phyloP scores from a whole-genome alignment of 2,888 invertebrate genomes.

The Drosophila neotestacea region DNA sequence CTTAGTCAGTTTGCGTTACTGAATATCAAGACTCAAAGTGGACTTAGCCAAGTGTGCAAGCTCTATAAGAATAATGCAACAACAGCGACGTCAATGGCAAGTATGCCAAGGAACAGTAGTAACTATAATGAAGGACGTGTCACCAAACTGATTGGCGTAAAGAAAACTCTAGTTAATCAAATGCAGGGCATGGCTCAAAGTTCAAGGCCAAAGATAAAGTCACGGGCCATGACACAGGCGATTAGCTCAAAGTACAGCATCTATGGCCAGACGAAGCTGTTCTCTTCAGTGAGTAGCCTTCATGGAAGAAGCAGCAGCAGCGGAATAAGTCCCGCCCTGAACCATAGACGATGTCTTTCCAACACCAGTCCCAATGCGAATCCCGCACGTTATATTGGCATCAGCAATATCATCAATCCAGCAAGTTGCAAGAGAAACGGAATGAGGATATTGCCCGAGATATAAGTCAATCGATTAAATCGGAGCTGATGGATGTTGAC shows the following conservation, averaged over 20 bases:
- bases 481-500: conserved; percentile 60
- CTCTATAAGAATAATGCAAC: not conserved
- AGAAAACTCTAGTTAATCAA: conserved; percentile 59
- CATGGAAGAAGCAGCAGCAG: conserved; percentile 1
- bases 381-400: conserved; percentile 26
- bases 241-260: conserved; percentile 33
- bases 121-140: conserved; percentile 2
- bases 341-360: conserved; percentile 21
- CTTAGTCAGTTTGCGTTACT: conserved; percentile 22
- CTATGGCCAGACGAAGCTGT: conserved; percentile 39
- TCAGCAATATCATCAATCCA: conserved; percentile 35
- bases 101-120: not conserved
- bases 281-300: conserved; percentile 45
- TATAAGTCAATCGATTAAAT: conserved; percentile 61
- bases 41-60: conserved; percentile 9
- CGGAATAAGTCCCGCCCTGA: not conserved
- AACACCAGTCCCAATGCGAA: not conserved
- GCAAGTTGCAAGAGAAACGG: not conserved
- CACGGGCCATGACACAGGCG: not conserved
- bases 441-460: conserved; percentile 32
- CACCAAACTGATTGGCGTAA: conserved; percentile 54
- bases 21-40: conserved; percentile 15
- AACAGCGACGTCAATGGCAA: not conserved
- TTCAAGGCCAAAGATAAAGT: not conserved
- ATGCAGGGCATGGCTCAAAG: conserved; percentile 54